Conservation (phyloP, 2,113 vertebrate genomes). For the Pavo muticus region DNA sequence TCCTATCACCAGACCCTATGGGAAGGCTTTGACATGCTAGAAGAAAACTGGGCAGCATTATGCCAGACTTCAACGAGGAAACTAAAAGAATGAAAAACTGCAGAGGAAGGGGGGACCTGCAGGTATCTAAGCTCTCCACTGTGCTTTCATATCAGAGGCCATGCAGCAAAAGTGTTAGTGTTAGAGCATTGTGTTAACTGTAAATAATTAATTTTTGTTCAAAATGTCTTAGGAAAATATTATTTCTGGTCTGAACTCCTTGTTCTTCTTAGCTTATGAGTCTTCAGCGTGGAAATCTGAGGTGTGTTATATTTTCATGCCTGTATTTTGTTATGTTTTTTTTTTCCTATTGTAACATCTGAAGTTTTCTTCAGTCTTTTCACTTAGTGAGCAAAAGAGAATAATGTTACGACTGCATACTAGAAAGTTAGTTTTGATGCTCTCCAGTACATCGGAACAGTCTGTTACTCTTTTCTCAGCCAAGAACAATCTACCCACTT, state of each 20-base stretch:
- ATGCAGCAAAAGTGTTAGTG: not conserved
- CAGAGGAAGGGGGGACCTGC: not conserved
- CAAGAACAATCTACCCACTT: not conserved
- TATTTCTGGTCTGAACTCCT: not conserved
- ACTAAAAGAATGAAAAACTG: not conserved
- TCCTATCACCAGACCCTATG: not conserved
- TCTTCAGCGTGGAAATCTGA: not conserved
- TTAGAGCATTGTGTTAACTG: not conserved
- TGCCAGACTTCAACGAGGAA: not conserved
- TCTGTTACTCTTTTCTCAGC: not conserved
- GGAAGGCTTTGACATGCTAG: not conserved
- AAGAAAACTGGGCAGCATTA: not conserved
- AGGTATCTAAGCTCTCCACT: not conserved
- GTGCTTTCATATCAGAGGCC: not conserved
- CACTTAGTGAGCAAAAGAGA: not conserved
- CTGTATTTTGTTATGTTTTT: not conserved
- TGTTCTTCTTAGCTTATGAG: not conserved
- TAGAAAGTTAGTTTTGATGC: not conserved
- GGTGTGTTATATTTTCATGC: not conserved
- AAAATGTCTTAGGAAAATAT: not conserved
- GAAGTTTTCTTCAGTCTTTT: not conserved
- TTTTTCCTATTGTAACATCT: not conserved
- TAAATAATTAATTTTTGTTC: not conserved
- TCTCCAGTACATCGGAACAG: not conserved
- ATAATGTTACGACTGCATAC: not conserved